Evolutionary conservation across 2,797 vertebrate species (phyloP), one percentile per base, ranked within the genome.

Genomic region (Podargus strigoides): DNA sequence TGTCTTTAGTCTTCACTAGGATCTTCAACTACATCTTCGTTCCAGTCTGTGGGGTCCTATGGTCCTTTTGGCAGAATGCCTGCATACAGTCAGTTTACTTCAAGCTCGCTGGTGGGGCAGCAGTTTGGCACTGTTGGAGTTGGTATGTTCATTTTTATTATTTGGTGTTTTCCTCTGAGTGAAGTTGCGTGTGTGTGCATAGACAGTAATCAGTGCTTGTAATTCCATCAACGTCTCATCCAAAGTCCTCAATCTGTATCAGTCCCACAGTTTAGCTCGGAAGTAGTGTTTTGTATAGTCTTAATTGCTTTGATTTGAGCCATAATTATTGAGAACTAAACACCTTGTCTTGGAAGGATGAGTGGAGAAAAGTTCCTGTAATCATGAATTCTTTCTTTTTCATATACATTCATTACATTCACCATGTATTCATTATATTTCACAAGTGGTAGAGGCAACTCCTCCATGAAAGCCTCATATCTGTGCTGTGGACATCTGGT

Each of bases 1-100:
- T 97, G 80, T 96, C 88, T 97, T 88, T 82, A 99, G 99, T 99
- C 99, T 55, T 99, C 99, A 64, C 97, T 99, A 96, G 99, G 98
- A 64, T 97, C 99, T 55, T 93, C 95, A 7, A 98, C 95, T 92
- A 82, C 98, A 21, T 98, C 98, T 77, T 98, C 99, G 87, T 99
- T 99, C 98, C 99, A 98, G 95, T 97, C 98, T 20, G 98, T 98
- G 83, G 98, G 98, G 20, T 97, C 99, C 64, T 99, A 99, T 53
- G 98, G 98, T 72, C 98, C 99, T 27, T 99, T 99, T 95, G 98
- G 97, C 96, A 98, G 99, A 94, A 98, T 98, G 93, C 98, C 98
- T 12, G 96, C 98, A 0, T 99, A 99, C 98, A 99, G 98, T 85
- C 99, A 99, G 97, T 99, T 99, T 92, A 98, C 98, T 68, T 97